Evolutionary conservation across 2,888 invertebrate genomes (phyloP).

Genomic region (Dermolepida albohirtum): DNA sequence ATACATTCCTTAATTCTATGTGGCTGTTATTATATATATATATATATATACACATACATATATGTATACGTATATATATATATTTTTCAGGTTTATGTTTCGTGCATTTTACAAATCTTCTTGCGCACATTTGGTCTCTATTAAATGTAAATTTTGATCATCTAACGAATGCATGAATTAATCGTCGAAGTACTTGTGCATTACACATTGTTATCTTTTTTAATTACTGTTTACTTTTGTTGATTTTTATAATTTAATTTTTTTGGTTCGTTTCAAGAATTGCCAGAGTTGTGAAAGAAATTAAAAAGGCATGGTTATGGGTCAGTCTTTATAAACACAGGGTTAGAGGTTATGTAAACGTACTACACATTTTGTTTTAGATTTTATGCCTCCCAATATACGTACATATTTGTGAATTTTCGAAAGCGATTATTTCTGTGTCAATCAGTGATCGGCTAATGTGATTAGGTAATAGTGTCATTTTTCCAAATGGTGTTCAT

Average conservation of each 20-base stretch:
- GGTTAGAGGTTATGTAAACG: conserved; percentile 32
- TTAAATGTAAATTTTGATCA: conserved; percentile 39
- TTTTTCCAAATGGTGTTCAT: too few relatives aligned
- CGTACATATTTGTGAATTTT: conserved; percentile 4
- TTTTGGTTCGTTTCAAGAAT: conserved; percentile 30
- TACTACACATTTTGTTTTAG: conserved; percentile 2
- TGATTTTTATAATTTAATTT: conserved; percentile 21
- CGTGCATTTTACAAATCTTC: conserved; percentile 41
- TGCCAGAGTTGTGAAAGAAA: conserved; percentile 26
- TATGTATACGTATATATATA: conserved; percentile 6
- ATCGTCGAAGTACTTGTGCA: conserved; percentile 41
- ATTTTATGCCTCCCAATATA: not conserved
- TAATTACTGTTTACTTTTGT: conserved; percentile 19
- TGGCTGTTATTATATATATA: conserved; percentile 31
- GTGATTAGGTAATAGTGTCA: too few relatives aligned
- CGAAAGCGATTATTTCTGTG: too few relatives aligned
- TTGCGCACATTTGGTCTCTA: conserved; percentile 42
- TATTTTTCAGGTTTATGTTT: conserved; percentile 39
- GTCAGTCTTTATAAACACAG: conserved; percentile 15
- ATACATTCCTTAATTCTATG: conserved; percentile 31
- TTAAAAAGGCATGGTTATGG: conserved; percentile 41
- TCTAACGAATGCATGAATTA: conserved; percentile 41
- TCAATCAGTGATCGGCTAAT: too few relatives aligned
- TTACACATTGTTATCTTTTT: conserved; percentile 32
- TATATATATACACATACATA: conserved; percentile 14